These are phyloP conservation scores for Parthenolecanium corni DNA, from an alignment of 2,888 invertebrate genomes.

Conservation along the genomic window DNA sequence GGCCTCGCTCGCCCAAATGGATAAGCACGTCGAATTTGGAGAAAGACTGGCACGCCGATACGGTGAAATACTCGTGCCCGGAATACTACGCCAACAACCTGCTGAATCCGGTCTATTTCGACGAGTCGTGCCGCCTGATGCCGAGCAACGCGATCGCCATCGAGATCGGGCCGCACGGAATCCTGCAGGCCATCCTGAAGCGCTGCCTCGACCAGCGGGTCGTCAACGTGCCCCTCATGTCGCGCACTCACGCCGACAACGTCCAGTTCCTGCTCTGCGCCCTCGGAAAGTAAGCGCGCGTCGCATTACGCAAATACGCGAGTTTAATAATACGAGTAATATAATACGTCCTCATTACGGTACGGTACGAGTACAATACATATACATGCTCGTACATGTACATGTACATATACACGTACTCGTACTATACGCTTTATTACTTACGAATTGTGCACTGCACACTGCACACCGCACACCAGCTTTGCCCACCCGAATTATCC, in stretches of 20 bases:
- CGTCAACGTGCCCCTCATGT: slow-evolving; percentile 52
- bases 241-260: slow-evolving; percentile 45
- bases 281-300: slow-evolving; percentile 40
- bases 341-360: too few relatives aligned
- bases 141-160: slow-evolving; percentile 79
- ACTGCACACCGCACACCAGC: too few relatives aligned
- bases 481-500: too few relatives aligned
- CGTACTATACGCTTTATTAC: too few relatives aligned
- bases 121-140: slow-evolving; percentile 53
- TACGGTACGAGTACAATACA: too few relatives aligned
- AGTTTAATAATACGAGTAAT: too few relatives aligned
- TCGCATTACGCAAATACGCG: too few relatives aligned
- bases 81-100: slow-evolving; percentile 94
- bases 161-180: slow-evolving; percentile 88
- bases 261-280: slow-evolving; percentile 38
- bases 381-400: too few relatives aligned
- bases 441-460: too few relatives aligned
- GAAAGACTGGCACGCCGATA: slow-evolving; percentile 60
- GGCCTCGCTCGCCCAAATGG: slow-evolving; percentile 71
- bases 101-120: slow-evolving; percentile 63
- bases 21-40: slow-evolving; percentile 86
- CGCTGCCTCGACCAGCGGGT: slow-evolving; percentile 43
- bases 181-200: slow-evolving; percentile 85
- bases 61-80: slow-evolving; percentile 71
- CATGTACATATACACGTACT: too few relatives aligned